Percentiles rank a stretch among this genome's conserved stretches.
Evolutionary conservation across 1,140 invertebrate species (phyloP).

Genomic region (Heterodera carotae): DNA sequence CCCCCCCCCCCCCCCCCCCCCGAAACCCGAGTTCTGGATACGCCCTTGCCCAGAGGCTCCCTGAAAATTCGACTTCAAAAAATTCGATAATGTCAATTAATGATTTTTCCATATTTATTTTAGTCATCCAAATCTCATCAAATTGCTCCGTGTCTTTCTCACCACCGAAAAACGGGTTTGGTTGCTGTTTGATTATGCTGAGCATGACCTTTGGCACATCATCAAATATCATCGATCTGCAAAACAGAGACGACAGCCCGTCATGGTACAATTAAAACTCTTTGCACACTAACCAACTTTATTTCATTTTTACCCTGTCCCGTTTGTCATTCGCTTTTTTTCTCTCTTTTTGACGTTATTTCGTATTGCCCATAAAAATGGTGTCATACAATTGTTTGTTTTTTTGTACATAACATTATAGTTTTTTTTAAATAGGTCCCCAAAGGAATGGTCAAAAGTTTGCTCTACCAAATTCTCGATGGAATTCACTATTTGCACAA

Average conservation of each 20-base stretch:
- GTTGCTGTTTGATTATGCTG: slow-evolving; percentile 97
- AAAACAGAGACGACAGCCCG: slow-evolving; percentile 92
- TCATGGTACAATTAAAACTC: no score
- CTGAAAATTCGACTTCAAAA: no score
- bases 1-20: no score
- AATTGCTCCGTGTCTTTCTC: slow-evolving; percentile 89
- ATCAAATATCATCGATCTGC: slow-evolving; percentile 98
- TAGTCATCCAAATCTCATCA: slow-evolving; percentile 61
- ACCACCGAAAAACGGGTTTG: slow-evolving; percentile 79
- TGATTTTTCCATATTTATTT: slow-evolving; percentile 36
- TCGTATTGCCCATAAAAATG: no score
- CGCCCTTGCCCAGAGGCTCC: no score
- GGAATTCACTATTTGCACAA: slow-evolving; percentile 99
- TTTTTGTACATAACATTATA: no score
- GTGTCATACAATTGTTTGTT: no score
- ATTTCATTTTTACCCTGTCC: slow-evolving; percentile 16
- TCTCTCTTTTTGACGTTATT: slow-evolving; percentile 12
- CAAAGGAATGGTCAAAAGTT: slow-evolving; percentile 94
- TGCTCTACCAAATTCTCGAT: slow-evolving; percentile 97
- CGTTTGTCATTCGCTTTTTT: no score
- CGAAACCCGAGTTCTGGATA: no score
- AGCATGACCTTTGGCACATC: slow-evolving; percentile 99
- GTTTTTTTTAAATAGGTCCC: no score
- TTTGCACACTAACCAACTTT: no score
- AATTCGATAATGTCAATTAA: background rate